Percentiles rank a stretch among this genome's conserved stretches.
phyloP scores from a whole-genome alignment of 2,113 vertebrate genomes.

The Caracal caracal region DNA sequence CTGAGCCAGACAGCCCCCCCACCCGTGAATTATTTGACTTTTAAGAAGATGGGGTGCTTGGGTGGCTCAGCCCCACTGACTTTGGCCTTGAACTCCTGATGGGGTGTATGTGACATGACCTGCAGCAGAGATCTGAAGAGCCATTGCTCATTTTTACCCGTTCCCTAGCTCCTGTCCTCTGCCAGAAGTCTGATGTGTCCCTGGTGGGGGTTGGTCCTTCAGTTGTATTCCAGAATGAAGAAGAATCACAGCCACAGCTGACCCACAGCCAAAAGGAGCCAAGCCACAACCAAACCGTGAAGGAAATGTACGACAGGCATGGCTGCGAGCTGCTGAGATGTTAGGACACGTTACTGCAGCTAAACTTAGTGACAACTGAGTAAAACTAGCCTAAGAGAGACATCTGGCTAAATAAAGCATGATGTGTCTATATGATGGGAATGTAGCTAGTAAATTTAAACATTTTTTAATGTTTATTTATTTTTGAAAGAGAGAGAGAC shows the following conservation, averaged over 20 bases:
- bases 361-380: background rate
- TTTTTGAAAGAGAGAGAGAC: background rate
- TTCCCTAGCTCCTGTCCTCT: background rate
- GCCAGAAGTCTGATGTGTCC: background rate
- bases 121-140: background rate
- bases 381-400: background rate
- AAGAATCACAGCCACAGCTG: background rate
- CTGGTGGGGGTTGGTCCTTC: background rate
- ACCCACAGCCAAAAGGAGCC: background rate
- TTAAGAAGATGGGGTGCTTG: too few species aligned
- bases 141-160: background rate
- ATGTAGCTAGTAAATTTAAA: background rate
- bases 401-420: background rate
- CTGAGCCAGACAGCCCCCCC: background rate
- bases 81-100: background rate
- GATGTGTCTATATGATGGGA: background rate
- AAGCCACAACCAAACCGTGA: background rate
- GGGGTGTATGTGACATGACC: background rate
- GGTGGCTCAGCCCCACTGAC: background rate
- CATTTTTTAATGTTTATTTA: too few species aligned
- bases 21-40: too few species aligned
- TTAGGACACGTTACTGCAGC: background rate
- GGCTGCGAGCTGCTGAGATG: background rate
- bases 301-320: background rate
- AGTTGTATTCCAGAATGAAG: background rate